Evolutionary conservation across 2,888 invertebrate genomes (phyloP).

Genomic region (Ormyrus labotus): DNA sequence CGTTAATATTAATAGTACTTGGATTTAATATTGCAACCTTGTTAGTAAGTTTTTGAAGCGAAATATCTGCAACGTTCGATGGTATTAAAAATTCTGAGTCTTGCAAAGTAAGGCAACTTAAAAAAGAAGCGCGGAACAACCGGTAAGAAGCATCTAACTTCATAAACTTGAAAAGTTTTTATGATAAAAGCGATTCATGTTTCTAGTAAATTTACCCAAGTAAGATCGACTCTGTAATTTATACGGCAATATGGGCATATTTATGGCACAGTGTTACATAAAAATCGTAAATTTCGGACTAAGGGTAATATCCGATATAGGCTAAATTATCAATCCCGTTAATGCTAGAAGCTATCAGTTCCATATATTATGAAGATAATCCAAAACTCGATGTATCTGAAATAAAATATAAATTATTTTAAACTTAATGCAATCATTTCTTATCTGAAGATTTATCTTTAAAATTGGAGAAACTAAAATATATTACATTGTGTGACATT

Average conservation of each 20-base stretch:
- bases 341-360: slow-evolving; percentile 17
- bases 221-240: slow-evolving; percentile 1
- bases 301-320: slow-evolving; percentile 29
- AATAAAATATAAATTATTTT: slow-evolving; percentile 24
- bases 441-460: too few relatives aligned
- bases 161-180: too few relatives aligned
- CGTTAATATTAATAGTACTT: too few relatives aligned
- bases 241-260: slow-evolving; percentile 5
- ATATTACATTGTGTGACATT: too few relatives aligned
- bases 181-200: not conserved
- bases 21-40: too few relatives aligned
- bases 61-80: too few relatives aligned
- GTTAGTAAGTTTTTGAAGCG: too few relatives aligned
- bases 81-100: too few relatives aligned
- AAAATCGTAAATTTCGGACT: slow-evolving; percentile 38
- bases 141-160: too few relatives aligned
- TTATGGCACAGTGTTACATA: slow-evolving; percentile 14
- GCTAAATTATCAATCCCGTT: slow-evolving; percentile 28
- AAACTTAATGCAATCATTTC: not conserved
- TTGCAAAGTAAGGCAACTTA: too few relatives aligned
- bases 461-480: too few relatives aligned
- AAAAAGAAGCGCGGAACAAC: too few relatives aligned
- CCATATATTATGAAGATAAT: slow-evolving; percentile 19
- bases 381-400: not conserved
- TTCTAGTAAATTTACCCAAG: not conserved